These are phyloP conservation scores for Lamellibrachia satsuma DNA, from an alignment of 2,888 invertebrate genomes.

Conservation along the genomic window DNA sequence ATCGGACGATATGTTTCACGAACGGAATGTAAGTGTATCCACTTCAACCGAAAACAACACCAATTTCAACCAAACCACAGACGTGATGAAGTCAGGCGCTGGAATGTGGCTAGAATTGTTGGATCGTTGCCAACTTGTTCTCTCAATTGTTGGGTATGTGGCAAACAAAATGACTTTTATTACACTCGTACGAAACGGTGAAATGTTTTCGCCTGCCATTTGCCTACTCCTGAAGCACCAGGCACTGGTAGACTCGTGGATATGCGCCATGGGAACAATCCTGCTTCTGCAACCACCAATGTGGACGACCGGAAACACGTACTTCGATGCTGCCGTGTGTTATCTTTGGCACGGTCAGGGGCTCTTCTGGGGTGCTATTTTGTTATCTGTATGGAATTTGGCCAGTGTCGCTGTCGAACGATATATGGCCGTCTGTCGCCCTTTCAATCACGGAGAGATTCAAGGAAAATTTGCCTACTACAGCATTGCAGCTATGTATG, in stretches of 20 bases:
- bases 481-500: background rate
- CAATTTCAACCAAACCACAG: background rate
- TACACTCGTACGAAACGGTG: constrained; percentile 28
- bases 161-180: constrained; percentile 36
- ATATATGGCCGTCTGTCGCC: constrained; percentile 35
- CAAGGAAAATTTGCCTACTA: background rate
- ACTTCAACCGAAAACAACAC: background rate
- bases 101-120: background rate
- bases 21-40: background rate
- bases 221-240: constrained; percentile 38
- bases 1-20: background rate
- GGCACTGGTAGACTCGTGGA: constrained; percentile 34
- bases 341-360: constrained; percentile 41
- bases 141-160: constrained; percentile 31
- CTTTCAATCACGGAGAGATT: constrained; percentile 20
- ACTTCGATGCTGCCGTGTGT: constrained; percentile 35
- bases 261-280: constrained; percentile 31
- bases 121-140: constrained; percentile 33
- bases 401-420: constrained; percentile 36
- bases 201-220: constrained; percentile 33
- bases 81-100: background rate
- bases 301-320: constrained; percentile 37
- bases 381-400: constrained; percentile 37
- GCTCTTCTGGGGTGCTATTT: constrained; percentile 39
- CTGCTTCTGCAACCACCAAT: constrained; percentile 38